Evolutionary conservation across 1,140 invertebrate species (phyloP).

Genomic region (Colletes latitarsis): DNA sequence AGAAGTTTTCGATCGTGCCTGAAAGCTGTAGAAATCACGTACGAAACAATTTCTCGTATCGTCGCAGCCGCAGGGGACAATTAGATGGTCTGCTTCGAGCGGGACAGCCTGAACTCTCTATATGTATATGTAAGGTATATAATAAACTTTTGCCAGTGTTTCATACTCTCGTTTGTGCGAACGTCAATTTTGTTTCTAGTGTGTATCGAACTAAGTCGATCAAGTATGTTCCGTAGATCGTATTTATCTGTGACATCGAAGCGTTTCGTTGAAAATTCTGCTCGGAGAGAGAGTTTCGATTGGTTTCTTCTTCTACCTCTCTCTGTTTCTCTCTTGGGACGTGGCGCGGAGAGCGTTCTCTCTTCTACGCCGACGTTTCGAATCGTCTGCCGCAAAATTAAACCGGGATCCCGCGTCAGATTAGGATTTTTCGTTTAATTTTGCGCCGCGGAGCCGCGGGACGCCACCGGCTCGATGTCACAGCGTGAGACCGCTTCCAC

Average conservation of each 20-base stretch:
- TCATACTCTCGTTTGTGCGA: conserved; percentile 47
- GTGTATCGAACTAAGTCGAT: conserved; percentile 32
- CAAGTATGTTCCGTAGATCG: conserved; percentile 39
- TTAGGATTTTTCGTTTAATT: conserved; percentile 47
- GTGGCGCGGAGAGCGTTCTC: neutral
- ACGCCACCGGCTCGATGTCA: conserved; percentile 54
- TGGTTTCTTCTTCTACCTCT: neutral
- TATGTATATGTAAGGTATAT: conserved; percentile 31
- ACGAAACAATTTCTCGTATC: too few relatives aligned
- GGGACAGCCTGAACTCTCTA: neutral
- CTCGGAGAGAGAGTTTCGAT: neutral
- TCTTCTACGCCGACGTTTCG: neutral
- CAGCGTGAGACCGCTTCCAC: conserved; percentile 45
- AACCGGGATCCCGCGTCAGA: conserved; percentile 18
- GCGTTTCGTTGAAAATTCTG: neutral
- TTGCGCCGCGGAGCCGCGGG: conserved; percentile 6
- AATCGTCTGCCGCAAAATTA: conserved; percentile 31
- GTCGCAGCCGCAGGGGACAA: too few relatives aligned
- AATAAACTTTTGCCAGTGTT: conserved; percentile 55
- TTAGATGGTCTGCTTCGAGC: too few relatives aligned
- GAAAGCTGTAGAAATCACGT: too few relatives aligned
- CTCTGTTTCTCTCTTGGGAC: neutral
- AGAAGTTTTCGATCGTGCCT: too few relatives aligned
- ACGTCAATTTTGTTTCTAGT: conserved; percentile 22
- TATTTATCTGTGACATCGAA: conserved; percentile 56